Evolutionary conservation across 1,140 invertebrate genomes (phyloP).

Genomic region (Augochlora pura): DNA sequence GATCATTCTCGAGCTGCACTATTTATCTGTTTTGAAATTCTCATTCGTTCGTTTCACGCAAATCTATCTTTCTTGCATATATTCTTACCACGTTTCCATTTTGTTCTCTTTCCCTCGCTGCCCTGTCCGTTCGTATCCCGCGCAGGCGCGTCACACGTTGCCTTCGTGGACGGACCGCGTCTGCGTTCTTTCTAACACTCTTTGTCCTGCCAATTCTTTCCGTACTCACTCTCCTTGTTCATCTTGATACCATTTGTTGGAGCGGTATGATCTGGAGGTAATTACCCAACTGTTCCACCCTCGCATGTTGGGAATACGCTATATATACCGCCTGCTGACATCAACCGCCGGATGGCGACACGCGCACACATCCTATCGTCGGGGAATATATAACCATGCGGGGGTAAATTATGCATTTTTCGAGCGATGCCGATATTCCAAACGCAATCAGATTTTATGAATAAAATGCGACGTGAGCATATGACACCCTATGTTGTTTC

Average conservation of each 20-base stretch:
- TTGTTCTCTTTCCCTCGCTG: slow-evolving; percentile 1
- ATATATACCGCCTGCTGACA: slow-evolving; percentile 8
- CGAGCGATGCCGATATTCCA: not conserved
- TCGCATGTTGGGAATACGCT: not conserved
- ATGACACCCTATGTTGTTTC: no score
- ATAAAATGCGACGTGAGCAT: not conserved
- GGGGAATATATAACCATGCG: not conserved
- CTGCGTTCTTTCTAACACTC: slow-evolving; percentile 26
- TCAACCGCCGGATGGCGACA: slow-evolving; percentile 26
- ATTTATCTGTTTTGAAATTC: no score
- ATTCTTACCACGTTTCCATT: not conserved
- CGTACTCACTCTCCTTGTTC: slow-evolving; percentile 1
- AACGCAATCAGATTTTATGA: not conserved
- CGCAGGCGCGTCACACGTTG: slow-evolving; percentile 33
- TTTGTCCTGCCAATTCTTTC: slow-evolving; percentile 3
- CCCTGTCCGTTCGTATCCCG: not conserved
- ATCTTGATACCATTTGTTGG: not conserved
- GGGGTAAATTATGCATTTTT: slow-evolving; percentile 2
- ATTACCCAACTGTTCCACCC: slow-evolving; percentile 16
- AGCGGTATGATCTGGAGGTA: slow-evolving; percentile 30
- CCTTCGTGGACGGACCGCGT: not conserved
- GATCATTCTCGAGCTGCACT: not conserved
- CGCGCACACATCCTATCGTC: slow-evolving; percentile 9
- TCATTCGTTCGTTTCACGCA: not conserved
- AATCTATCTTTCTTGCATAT: not conserved